Evolutionary conservation across 1,140 invertebrate genomes (phyloP).

Genomic region (Drosophila orosa): DNA sequence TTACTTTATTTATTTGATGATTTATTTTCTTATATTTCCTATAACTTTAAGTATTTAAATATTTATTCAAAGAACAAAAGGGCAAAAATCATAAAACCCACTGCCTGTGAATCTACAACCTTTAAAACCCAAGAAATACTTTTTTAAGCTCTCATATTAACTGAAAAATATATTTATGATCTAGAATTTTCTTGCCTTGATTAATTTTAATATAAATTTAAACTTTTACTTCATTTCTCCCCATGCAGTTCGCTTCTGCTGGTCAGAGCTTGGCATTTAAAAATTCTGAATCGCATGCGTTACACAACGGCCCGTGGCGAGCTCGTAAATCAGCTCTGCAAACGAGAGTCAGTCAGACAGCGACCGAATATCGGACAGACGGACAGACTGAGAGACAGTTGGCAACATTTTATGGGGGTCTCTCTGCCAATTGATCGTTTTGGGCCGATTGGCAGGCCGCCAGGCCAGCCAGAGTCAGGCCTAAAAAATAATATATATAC

Average conservation of each 20-base stretch:
- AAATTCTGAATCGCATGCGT: constrained; percentile 82
- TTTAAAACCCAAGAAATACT: neutral
- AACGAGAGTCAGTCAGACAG: constrained; percentile 74
- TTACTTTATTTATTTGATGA: neutral
- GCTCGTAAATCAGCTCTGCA: constrained; percentile 79
- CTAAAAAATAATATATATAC: constrained; percentile 19
- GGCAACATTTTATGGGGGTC: constrained; percentile 78
- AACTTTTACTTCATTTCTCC: neutral
- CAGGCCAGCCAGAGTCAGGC: constrained; percentile 29
- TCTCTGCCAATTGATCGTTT: constrained; percentile 75
- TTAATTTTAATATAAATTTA: neutral
- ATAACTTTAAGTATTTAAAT: neutral
- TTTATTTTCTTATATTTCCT: neutral
- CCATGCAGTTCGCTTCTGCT: constrained; percentile 44
- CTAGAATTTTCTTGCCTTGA: neutral
- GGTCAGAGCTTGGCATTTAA: constrained; percentile 74
- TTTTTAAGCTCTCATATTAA: neutral
- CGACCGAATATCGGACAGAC: constrained; percentile 10
- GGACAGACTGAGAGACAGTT: constrained; percentile 39
- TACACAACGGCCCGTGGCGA: constrained; percentile 82
- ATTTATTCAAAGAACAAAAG: neutral
- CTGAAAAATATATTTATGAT: neutral
- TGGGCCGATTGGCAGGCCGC: constrained; percentile 70
- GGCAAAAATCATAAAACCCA: neutral
- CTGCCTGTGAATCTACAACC: neutral